Evolutionary conservation across 2,113 vertebrate species (phyloP).

Genomic region (Nicator chloris): DNA sequence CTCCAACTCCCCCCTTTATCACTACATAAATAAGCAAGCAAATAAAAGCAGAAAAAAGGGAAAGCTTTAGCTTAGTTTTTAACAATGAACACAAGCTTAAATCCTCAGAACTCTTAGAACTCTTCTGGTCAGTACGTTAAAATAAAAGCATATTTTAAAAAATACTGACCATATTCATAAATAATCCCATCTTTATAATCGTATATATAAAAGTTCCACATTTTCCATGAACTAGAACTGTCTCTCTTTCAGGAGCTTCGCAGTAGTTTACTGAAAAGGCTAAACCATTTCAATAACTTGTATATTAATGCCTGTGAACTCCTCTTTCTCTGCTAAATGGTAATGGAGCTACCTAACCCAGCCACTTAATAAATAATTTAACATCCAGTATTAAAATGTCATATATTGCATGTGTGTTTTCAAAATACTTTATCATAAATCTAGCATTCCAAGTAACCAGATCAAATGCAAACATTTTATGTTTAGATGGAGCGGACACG

Average conservation of each 20-base stretch:
- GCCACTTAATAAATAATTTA: neutral
- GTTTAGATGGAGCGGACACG: neutral
- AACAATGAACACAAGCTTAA: neutral
- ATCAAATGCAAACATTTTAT: neutral
- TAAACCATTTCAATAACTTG: neutral
- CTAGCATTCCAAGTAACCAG: neutral
- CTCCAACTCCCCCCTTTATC: neutral
- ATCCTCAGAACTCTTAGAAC: neutral
- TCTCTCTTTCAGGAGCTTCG: neutral
- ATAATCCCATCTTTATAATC: neutral
- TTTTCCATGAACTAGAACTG: neutral
- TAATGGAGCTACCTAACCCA: neutral
- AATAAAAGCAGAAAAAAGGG: neutral
- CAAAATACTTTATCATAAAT: neutral
- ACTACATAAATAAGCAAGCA: neutral
- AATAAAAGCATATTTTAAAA: conserved; percentile 34
- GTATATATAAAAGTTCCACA: neutral
- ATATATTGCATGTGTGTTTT: neutral
- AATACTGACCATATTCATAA: neutral
- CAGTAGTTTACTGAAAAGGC: neutral
- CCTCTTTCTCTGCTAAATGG: neutral
- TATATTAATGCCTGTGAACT: neutral
- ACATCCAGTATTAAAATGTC: neutral
- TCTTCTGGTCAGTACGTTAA: neutral
- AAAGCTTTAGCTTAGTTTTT: neutral